Evolutionary conservation across 2,113 vertebrate species (phyloP).

Genomic region (Chloropsis cyanopogon): DNA sequence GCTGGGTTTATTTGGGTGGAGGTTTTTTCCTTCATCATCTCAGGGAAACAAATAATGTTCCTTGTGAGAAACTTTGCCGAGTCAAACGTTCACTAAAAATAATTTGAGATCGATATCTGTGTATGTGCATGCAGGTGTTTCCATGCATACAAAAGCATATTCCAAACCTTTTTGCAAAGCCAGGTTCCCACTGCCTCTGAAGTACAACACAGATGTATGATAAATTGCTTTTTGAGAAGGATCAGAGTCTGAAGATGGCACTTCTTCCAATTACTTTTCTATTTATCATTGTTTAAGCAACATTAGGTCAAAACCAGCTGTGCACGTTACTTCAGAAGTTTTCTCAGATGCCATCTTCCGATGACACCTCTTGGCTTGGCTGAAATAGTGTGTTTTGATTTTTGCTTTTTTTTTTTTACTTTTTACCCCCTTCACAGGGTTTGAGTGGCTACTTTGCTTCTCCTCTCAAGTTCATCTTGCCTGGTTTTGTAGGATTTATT

Average conservation of each 20-base stretch:
- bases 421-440: neutral
- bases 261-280: neutral
- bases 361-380: neutral
- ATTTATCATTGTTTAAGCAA: neutral
- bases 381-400: neutral
- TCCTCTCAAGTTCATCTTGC: neutral
- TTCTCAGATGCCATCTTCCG: neutral
- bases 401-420: neutral
- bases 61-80: neutral
- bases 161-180: neutral
- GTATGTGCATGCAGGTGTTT: neutral
- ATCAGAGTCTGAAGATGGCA: neutral
- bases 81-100: neutral
- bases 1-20: neutral
- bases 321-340: neutral
- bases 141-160: neutral
- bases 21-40: neutral
- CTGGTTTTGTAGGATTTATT: neutral
- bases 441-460: neutral
- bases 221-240: neutral
- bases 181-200: neutral
- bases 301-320: neutral
- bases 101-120: neutral
- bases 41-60: neutral
- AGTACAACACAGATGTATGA: neutral